Percentiles rank a stretch among this genome's conserved stretches.
These are phyloP conservation scores for Sarcophaga peregrina DNA, from an alignment of 1,140 invertebrate genomes.

Conservation along the genomic window DNA sequence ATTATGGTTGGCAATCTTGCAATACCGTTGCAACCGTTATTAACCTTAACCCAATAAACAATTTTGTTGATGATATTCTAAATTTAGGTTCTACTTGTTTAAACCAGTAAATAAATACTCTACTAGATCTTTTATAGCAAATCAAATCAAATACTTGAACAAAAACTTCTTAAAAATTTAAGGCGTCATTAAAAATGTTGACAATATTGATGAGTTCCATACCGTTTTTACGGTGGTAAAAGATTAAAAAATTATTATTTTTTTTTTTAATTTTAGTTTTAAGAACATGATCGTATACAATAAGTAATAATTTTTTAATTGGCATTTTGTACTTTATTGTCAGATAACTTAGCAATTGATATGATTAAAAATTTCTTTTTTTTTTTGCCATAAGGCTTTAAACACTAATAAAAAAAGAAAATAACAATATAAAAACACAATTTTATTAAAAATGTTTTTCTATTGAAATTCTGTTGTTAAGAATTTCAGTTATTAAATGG, in stretches of 20 bases:
- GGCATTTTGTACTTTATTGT: slow-evolving; percentile 32
- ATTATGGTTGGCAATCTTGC: too few species aligned
- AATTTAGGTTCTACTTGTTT: background rate
- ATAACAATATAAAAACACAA: background rate
- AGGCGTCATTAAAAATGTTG: background rate
- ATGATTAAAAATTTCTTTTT: slow-evolving; percentile 34
- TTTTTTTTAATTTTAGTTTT: slow-evolving; percentile 9
- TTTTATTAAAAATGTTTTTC: too few species aligned
- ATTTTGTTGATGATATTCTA: background rate
- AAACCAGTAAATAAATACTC: background rate
- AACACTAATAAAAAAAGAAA: slow-evolving; percentile 6
- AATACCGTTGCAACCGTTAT: background rate
- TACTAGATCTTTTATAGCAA: too few species aligned
- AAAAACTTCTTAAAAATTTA: background rate
- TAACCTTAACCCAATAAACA: background rate
- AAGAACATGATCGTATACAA: background rate
- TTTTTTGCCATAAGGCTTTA: slow-evolving; percentile 10
- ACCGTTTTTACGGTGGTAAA: background rate
- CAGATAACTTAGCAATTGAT: slow-evolving; percentile 34
- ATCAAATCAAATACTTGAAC: too few species aligned
- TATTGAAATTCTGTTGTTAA: background rate
- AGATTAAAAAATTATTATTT: slow-evolving; percentile 20
- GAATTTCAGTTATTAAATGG: slow-evolving; percentile 21
- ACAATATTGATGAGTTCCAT: slow-evolving; percentile 32
- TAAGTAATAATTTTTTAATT: slow-evolving; percentile 38